Evolutionary conservation across 2,888 invertebrate genomes (phyloP), one percentile per base, ranked within the genome.

Genomic region (Herminia tarsipennalis): DNA sequence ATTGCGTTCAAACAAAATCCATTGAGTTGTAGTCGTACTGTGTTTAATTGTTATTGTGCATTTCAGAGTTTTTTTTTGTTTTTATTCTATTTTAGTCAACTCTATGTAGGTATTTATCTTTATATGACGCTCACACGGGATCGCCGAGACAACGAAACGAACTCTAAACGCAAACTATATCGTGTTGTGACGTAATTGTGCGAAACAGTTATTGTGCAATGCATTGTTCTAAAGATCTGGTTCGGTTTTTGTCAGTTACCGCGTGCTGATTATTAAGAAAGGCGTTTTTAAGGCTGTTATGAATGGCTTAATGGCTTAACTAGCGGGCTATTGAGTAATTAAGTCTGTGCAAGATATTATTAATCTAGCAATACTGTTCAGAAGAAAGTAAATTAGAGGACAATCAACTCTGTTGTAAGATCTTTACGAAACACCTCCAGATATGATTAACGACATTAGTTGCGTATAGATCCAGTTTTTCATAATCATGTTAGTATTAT

Each of bases 181-280:
- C 51, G 53, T 33, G 40, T 13, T 12, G 39, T 70, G 69, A 70
- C 50, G 70, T 69, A 71, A 71, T 30, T 45, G 29, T 60, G 65
- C 66, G 63, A 67, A 70, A 42, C 48, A 36, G 43, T 40, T 35
- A 55, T 69, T 69, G 68, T 67, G 65, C 68, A 67, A 65, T 27
- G 16, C 33, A 65, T 65, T 67, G 71, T 70, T 68, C 55, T 51
- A 29, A 8, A 54, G 58, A 66, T 62, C 69, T 66, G 44, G 66
- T 68, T 62, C 52, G 50, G 32, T 59, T 65, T 61, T 66, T 66
- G 54, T 58, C 35, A 40, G 50, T 34, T 46, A 25, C 48, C 32
- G 49, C 41, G 56, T 47, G 39, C 42, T 51, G 38, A 27, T 50
- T 34, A 45, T 47, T 35, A 66, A 46, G 53, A 49, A 51, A 55